Base-by-base conservation (phyloP, 1,140 invertebrate genomes). In the Trichonephila clavipes region DNA sequence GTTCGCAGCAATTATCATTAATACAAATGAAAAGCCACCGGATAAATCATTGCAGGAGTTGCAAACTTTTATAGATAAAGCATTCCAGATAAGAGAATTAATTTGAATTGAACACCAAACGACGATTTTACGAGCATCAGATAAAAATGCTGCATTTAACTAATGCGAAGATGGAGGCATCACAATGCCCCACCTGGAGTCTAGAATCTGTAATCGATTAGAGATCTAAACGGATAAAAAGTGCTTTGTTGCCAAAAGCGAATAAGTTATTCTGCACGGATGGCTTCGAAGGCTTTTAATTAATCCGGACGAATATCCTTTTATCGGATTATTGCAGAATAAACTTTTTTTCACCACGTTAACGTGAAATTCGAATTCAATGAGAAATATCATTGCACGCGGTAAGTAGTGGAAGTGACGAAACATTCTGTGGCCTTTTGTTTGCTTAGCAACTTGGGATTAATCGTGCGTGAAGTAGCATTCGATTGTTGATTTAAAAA, bases 111-210 rank as follows among this genome's bases (percentile, higher is more conserved):
- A 83, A 83, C 40, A 59, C 82, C 28, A 40, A 77, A 83, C 21
- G 82, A n/a, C 44, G 82, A 83, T 44, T 83, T 83, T 21, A n/a
- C 44, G 82, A 83, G 19, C 82, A 83, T 83, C 82, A 83, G 82
- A 83, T 83, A 83, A 83, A 83, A 83, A 83, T n/a, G 82, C 51
- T 21, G 82, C 82, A 51, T 83, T 83, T 83, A 83, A 83, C 82
- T 83, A 83, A 83, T 83, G 82, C 44, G 82, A 40, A 14, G 19
- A 21, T 58, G n/a, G 82, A 83, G 28, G 16, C 44, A 18, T 19
- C 82, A 58, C 82, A 83, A 83, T 21, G 44, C 34, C 21, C 82
- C 82, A 83, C 82, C 82, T 83, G 82, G 82, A 83, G 82, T 5
- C 82, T 83, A 28, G 16, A 77, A 40, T 40, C n/a, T 24, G 82